phyloP scores from a whole-genome alignment of 64 coral and sea anemone species.

The Montipora capricornis region DNA sequence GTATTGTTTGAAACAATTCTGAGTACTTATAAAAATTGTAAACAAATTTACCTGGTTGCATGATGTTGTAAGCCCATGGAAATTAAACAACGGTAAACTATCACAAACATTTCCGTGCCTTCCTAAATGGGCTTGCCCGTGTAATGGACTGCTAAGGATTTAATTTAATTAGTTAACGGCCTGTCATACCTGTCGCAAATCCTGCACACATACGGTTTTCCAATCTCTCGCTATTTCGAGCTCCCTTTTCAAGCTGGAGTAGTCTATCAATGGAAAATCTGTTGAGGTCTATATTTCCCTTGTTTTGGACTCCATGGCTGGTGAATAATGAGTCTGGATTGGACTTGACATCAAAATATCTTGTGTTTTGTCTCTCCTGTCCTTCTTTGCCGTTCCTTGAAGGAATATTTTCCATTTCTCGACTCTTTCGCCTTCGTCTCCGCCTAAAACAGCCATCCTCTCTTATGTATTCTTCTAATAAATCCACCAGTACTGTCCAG shows the following conservation, averaged over 20 bases:
- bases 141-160: neutral
- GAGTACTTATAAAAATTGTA: too few species aligned
- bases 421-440: constrained; percentile 80
- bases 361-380: neutral
- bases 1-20: too few species aligned
- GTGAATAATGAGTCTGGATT: neutral
- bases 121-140: neutral
- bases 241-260: constrained; percentile 10
- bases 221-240: constrained; percentile 3
- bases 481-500: constrained; percentile 88
- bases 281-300: constrained; percentile 46
- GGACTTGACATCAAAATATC: neutral
- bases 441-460: constrained; percentile 89
- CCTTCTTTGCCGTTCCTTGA: neutral
- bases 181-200: constrained; percentile 8
- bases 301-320: neutral
- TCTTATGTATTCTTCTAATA: constrained; percentile 86
- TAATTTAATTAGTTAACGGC: neutral
- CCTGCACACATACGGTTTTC: constrained; percentile 11
- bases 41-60: too few species aligned
- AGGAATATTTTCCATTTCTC: constrained; percentile 42
- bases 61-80: too few species aligned
- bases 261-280: constrained; percentile 46
- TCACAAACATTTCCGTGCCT: neutral
- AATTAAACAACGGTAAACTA: neutral